Base-by-base conservation (phyloP, 2,797 vertebrate species). In the Limosa lapponica region DNA sequence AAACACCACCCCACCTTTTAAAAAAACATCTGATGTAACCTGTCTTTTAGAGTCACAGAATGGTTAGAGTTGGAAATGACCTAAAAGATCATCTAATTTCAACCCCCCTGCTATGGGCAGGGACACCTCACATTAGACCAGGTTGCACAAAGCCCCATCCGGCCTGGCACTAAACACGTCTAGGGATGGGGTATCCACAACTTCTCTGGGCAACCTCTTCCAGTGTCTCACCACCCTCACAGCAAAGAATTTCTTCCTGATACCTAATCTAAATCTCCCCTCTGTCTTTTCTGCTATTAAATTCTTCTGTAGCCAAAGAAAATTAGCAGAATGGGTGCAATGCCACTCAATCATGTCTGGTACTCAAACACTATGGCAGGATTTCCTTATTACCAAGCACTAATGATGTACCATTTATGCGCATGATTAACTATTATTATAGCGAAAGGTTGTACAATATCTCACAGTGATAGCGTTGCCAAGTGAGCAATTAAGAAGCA, bases 401-500 rank as follows among this genome's bases (percentile, higher is more conserved):
- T 71, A 93, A 88, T 49, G 34, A 72, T 71, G 41, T 10, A 91
- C 48, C 72, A 78, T 81, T 93, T 81, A 34, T 49, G 16, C 27
- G 13, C 61, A 23, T 77, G 41, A 82, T 86, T 91, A 87, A 59
- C 67, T 70, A 6, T 54, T 51, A 70, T 66, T 90, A 66, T 5
- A 62, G 41, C 32, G 48, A 84, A 89, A 87, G 79, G 36, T 19
- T 82, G 57, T 32, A 57, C 57, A 57, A 7, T 61, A 59, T 59
- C 44, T 77, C 79, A 48, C n/a, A 78, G 52, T 25, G 43, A 59
- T 18, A 59, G 19, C 48, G 12, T n/a, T 67, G 61, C 67, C 65
- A 91, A 86, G 55, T 36, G 32, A 81, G 23, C 79, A 91, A 81
- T 94, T 86, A 87, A 52, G 37, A 37, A 64, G 34, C 34, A 49